Evolutionary conservation across 1,140 invertebrate species (phyloP).

Genomic region (Drosophila parabipectinata): DNA sequence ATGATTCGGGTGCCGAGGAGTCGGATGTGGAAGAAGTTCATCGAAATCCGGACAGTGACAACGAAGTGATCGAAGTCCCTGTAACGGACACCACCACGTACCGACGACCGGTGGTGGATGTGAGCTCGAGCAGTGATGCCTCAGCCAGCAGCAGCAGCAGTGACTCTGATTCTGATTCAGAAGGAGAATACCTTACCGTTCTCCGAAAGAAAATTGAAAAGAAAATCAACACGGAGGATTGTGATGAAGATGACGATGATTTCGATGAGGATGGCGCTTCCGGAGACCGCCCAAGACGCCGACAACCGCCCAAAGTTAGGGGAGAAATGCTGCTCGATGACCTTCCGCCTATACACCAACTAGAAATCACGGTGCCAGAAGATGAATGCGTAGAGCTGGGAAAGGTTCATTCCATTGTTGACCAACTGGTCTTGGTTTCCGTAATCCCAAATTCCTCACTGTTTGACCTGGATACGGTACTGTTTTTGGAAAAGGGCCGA

Average conservation of each 20-base stretch:
- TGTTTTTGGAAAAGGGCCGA: constrained; percentile 91
- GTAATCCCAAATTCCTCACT: constrained; percentile 88
- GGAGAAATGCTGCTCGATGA: constrained; percentile 86
- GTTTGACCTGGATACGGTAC: constrained; percentile 92
- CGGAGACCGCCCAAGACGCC: constrained; percentile 26
- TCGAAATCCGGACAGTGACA: constrained; percentile 40
- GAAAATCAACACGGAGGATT: constrained; percentile 61
- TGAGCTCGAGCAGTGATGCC: constrained; percentile 55
- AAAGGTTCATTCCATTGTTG: constrained; percentile 89
- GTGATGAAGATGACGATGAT: constrained; percentile 76
- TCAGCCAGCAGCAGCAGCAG: constrained; percentile 46
- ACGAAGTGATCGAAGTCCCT: constrained; percentile 68
- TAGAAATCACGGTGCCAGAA: constrained; percentile 91
- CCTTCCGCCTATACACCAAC: constrained; percentile 92
- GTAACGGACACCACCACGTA: constrained; percentile 24
- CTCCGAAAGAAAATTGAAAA: constrained; percentile 72
- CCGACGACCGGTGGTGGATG: constrained; percentile 51
- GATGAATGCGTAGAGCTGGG: constrained; percentile 91
- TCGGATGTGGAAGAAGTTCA: constrained; percentile 34
- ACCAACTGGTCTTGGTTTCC: constrained; percentile 90
- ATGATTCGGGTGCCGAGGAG: constrained; percentile 64
- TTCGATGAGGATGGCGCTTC: constrained; percentile 46
- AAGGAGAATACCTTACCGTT: constrained; percentile 67
- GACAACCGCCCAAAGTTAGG: constrained; percentile 63
- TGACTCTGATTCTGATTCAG: constrained; percentile 59